These are phyloP conservation scores for Parus major DNA, from an alignment of 2,113 vertebrate species.

Conservation along the genomic window DNA sequence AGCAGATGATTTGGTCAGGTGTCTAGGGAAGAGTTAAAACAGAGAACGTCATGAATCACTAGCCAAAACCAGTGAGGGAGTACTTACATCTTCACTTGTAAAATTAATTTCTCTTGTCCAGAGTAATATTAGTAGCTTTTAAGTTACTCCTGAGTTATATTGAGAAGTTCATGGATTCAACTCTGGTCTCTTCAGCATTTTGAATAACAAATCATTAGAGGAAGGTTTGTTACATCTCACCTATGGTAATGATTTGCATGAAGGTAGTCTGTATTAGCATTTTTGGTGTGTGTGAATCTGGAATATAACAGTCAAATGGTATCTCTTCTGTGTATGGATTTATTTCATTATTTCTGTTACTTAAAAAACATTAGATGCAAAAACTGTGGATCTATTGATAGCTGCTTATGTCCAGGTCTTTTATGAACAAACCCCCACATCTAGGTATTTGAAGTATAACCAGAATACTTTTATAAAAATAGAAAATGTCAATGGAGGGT, in stretches of 20 bases:
- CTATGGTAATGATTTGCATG: not conserved
- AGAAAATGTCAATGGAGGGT: not conserved
- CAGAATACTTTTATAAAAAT: not conserved
- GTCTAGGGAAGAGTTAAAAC: not conserved
- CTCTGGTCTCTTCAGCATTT: not conserved
- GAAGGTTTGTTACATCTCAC: not conserved
- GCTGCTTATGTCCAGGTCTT: not conserved
- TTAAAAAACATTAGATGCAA: not conserved
- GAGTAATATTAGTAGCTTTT: not conserved
- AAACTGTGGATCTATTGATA: not conserved
- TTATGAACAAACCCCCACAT: not conserved
- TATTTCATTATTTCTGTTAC: not conserved
- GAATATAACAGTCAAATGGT: not conserved
- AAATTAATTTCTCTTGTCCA: not conserved
- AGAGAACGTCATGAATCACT: not conserved
- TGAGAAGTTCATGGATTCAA: not conserved
- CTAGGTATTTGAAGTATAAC: not conserved
- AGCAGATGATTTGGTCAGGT: not conserved
- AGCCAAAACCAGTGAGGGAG: not conserved
- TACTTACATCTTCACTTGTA: not conserved
- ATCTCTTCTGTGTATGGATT: not conserved
- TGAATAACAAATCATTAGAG: not conserved
- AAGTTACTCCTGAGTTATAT: not conserved
- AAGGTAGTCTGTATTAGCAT: not conserved
- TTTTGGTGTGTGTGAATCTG: not conserved